phyloP scores from a whole-genome alignment of 1,140 invertebrate genomes.

The Stegodyphus dumicola region DNA sequence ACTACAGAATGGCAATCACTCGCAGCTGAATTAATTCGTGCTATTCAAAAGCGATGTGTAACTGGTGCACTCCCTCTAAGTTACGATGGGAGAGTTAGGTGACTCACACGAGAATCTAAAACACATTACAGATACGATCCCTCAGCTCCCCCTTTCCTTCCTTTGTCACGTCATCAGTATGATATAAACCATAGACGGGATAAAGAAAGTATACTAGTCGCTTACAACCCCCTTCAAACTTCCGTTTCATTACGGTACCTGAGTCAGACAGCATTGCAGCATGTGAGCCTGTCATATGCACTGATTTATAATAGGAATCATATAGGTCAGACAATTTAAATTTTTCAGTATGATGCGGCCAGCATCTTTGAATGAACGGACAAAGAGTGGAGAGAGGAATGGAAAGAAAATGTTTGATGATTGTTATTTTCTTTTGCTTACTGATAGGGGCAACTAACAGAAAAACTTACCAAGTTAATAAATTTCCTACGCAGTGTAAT shows the following conservation, averaged over 20 bases:
- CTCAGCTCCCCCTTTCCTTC: neutral
- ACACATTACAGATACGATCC: slow-evolving; percentile 24
- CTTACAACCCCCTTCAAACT: neutral
- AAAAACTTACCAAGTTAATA: too few relatives aligned
- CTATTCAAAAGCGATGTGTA: too few relatives aligned
- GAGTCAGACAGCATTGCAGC: slow-evolving; percentile 48
- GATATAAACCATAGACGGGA: slow-evolving; percentile 27
- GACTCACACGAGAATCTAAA: neutral
- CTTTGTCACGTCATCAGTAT: slow-evolving; percentile 47
- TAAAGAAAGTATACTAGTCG: slow-evolving; percentile 35
- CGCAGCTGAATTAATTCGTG: too few relatives aligned
- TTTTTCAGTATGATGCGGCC: neutral
- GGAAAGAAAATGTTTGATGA: too few relatives aligned
- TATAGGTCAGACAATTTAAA: slow-evolving; percentile 13
- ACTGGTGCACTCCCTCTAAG: too few relatives aligned
- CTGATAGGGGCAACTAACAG: too few relatives aligned
- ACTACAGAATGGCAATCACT: too few relatives aligned
- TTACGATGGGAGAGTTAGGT: neutral
- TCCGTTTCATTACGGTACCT: slow-evolving; percentile 43
- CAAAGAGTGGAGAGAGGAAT: too few relatives aligned
- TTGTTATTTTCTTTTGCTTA: too few relatives aligned
- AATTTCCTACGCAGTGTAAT: too few relatives aligned
- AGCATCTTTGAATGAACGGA: too few relatives aligned
- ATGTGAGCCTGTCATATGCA: slow-evolving; percentile 27
- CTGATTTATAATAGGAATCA: slow-evolving; percentile 49